These are phyloP conservation scores for Globodera ellingtonae DNA, from an alignment of 1,140 invertebrate genomes.

Conservation along the genomic window DNA sequence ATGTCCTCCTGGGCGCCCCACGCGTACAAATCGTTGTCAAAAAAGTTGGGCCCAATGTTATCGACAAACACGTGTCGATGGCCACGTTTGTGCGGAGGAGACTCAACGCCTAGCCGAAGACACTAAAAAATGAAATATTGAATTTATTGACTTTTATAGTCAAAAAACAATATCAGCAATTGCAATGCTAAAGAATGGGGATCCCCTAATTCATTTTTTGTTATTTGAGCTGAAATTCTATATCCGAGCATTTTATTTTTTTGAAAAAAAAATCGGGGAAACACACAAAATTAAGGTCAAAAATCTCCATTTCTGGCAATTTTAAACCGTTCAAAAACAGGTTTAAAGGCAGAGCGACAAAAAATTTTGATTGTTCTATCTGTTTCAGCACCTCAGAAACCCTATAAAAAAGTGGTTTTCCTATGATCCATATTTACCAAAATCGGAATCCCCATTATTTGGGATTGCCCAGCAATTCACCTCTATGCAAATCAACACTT, in stretches of 20 bases:
- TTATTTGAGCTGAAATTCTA: too few species aligned
- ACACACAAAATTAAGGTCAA: too few species aligned
- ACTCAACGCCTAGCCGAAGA: constrained; percentile 31
- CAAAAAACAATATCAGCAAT: not conserved
- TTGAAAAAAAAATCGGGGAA: not conserved
- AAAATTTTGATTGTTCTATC: too few species aligned
- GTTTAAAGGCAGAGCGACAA: too few species aligned
- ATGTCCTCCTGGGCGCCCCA: constrained; percentile 41
- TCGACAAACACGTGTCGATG: constrained; percentile 29
- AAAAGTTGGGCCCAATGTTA: constrained; percentile 34
- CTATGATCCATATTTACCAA: too few species aligned
- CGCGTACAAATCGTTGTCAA: constrained; percentile 11
- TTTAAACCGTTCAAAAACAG: too few species aligned
- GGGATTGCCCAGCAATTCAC: not conserved
- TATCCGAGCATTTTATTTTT: not conserved
- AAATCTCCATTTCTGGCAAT: too few species aligned
- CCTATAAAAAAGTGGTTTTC: too few species aligned
- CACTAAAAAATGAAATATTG: constrained; percentile 30
- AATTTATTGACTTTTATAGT: not conserved
- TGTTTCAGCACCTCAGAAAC: too few species aligned
- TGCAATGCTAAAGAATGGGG: not conserved
- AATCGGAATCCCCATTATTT: not conserved
- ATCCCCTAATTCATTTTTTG: too few species aligned
- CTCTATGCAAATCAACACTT: constrained; percentile 34
- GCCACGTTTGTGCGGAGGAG: constrained; percentile 25